phyloP scores from a whole-genome alignment of 2,113 vertebrate species.

The Salminus brasiliensis region DNA sequence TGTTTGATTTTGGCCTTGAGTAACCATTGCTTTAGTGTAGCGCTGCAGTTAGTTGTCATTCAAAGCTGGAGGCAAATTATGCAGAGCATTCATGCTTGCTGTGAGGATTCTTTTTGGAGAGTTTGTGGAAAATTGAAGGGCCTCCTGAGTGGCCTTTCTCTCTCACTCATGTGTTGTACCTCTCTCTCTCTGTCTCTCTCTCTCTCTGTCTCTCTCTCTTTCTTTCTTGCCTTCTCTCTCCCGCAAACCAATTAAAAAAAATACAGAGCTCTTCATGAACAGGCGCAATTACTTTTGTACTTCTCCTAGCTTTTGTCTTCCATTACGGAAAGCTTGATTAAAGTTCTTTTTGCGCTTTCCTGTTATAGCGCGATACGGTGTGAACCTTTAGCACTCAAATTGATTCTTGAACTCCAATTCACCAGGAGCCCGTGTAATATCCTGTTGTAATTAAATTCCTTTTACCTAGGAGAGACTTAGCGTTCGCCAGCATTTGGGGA shows the following conservation, averaged over 20 bases:
- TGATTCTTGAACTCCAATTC: conserved; percentile 35
- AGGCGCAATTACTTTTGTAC: conserved; percentile 44
- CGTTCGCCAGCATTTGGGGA: conserved; percentile 7
- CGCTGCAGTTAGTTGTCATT: neutral
- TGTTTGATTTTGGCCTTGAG: conserved; percentile 16
- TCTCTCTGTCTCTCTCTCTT: neutral
- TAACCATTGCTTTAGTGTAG: neutral
- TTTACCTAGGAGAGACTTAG: neutral
- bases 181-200: neutral
- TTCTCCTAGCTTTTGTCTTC: conserved; percentile 43
- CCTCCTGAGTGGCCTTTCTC: conserved; percentile 31
- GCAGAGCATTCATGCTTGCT: conserved; percentile 16
- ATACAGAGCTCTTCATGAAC: conserved; percentile 29
- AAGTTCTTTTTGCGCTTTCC: conserved; percentile 20
- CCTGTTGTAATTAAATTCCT: conserved; percentile 36
- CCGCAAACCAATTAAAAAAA: conserved; percentile 42
- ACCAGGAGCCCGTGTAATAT: conserved; percentile 22
- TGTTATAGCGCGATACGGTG: conserved; percentile 31
- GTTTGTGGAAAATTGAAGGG: conserved; percentile 46
- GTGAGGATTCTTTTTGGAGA: conserved; percentile 34
- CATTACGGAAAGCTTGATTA: conserved; percentile 50
- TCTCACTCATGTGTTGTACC: too few relatives aligned
- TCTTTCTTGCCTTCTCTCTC: neutral
- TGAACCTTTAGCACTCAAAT: conserved; percentile 43
- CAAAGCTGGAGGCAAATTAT: conserved; percentile 32